Conservation (phyloP, 2,113 vertebrate genomes). For the Dromas ardeola region DNA sequence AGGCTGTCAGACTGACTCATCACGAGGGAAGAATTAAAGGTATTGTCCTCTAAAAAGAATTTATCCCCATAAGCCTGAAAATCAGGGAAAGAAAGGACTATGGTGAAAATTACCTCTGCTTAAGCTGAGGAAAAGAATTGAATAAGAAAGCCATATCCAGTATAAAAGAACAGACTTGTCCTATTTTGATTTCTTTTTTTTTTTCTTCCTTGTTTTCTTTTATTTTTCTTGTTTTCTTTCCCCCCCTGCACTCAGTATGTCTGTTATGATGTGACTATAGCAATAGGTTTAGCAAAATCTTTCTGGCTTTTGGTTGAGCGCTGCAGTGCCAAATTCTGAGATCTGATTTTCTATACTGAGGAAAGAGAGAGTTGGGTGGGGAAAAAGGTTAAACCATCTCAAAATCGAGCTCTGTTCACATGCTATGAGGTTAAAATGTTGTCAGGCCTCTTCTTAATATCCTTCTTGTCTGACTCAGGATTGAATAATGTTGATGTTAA, state of each 20-base stretch:
- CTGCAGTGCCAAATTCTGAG: neutral
- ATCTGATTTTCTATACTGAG: neutral
- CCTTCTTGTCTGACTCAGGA: neutral
- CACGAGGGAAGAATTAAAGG: neutral
- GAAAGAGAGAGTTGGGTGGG: neutral
- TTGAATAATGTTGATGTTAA: conserved; percentile 12
- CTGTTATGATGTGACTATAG: neutral
- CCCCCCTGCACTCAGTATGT: neutral
- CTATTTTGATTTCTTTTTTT: neutral
- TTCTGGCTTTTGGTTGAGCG: neutral
- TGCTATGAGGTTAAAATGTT: neutral
- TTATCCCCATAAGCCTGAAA: neutral
- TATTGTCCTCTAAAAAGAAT: neutral
- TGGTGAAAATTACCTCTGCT: neutral
- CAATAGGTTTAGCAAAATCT: neutral
- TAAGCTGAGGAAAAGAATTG: neutral
- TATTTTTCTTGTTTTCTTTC: neutral
- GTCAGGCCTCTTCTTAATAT: neutral
- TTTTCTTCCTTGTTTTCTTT: neutral
- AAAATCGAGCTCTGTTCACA: neutral
- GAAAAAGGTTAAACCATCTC: neutral
- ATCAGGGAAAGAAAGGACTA: neutral
- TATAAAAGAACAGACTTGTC: neutral
- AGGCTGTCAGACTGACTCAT: neutral
- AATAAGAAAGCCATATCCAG: neutral